Base-by-base conservation (phyloP, 2,113 vertebrate genomes). In the Aix galericulata region DNA sequence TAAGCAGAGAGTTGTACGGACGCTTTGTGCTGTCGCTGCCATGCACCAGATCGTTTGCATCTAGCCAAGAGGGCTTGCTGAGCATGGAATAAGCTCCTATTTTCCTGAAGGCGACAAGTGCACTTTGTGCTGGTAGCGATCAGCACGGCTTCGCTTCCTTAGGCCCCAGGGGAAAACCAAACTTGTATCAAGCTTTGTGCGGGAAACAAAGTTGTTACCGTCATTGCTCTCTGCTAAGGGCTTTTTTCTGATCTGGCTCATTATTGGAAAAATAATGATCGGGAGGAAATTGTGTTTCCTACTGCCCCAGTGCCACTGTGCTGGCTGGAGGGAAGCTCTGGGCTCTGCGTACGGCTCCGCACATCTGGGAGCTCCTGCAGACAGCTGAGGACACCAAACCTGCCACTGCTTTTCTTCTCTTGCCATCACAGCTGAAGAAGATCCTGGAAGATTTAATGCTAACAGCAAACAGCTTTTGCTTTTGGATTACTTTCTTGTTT, bases 401-500 rank as follows among this genome's bases (percentile, higher is more conserved):
- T 78, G 75, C 56, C 79, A 36, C 11, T 82, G 23, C 34, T 16
- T 64, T 71, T n/a, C 34, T 18, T 63, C 36, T 56, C 68, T 82
- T 82, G 31, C 9, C 26, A 10, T 25, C n/a, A 63, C n/a, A 88
- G 55, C 38, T 83, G 67, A 85, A 94, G 56, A 91, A 71, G 10
- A 25, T 73, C 44, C 46, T 32, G 40, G 34, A 87, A 89, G 38
- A 64, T 29, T 78, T 80, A 63, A 34, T 62, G 48, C 58, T 21
- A 71, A 3, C 48, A 67, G 52, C 5, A 93, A 86, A 50, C 36
- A 55, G 76, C 32, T 84, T 92, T 95, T 77, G 7, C 32, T 69
- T 91, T 93, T 95, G 60, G 9, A 58, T 90, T 81, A 29, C 82
- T 91, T 25, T 94, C n/a, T 73, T 60, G 13, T 50, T 72, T 74